A percentile compares a stretch with the other conserved stretches of the same genome.
Conservation (phyloP, 2,888 invertebrate genomes). For the Physocephala rufipes region DNA sequence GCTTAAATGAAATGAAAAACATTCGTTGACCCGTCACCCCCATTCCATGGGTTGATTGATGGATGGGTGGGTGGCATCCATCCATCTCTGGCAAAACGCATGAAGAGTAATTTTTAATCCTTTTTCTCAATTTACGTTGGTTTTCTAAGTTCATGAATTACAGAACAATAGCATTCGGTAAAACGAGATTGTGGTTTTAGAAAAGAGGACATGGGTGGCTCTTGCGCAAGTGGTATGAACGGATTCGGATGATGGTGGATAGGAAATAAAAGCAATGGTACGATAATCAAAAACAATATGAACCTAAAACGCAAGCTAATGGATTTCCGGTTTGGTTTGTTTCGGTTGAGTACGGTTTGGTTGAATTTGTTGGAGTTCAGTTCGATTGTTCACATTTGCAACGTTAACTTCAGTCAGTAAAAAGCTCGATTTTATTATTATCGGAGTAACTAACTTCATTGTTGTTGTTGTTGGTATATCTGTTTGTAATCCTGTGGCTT, state of each 20-base stretch:
- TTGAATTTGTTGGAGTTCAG: too few species aligned
- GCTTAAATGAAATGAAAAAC: too few species aligned
- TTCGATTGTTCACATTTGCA: slow-evolving; percentile 4
- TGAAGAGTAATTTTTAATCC: too few species aligned
- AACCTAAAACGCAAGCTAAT: slow-evolving; percentile 16
- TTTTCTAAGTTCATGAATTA: too few species aligned
- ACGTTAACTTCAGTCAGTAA: neutral
- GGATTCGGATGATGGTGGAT: neutral
- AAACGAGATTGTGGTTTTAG: neutral
- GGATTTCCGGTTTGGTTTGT: slow-evolving; percentile 15
- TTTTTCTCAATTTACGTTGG: too few species aligned
- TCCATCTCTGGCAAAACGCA: too few species aligned
- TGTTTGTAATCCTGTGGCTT: slow-evolving; percentile 3
- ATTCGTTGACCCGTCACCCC: too few species aligned
- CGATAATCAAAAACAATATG: neutral
- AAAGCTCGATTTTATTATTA: neutral
- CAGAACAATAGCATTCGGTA: neutral
- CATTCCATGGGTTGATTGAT: too few species aligned
- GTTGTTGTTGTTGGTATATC: slow-evolving; percentile 6
- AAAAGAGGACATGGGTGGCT: too few species aligned
- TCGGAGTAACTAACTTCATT: neutral
- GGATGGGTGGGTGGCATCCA: too few species aligned
- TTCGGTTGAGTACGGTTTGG: too few species aligned
- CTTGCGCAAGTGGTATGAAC: neutral
- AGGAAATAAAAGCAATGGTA: neutral